Base-by-base conservation (phyloP, 2,888 invertebrate genomes). In the Troides oblongomaculatus region DNA sequence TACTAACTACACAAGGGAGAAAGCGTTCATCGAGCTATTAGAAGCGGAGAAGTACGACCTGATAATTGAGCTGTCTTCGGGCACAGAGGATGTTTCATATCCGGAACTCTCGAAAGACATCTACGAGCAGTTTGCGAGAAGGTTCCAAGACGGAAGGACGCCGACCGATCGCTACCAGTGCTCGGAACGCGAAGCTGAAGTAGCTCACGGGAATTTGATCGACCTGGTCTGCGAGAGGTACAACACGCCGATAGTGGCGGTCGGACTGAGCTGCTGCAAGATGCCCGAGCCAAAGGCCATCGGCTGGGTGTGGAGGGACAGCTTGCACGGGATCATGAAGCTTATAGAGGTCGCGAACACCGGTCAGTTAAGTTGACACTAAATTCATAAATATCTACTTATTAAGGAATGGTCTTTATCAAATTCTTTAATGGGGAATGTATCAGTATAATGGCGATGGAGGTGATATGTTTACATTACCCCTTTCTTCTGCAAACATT, bases 241-340 rank as follows among this genome's bases (percentile, higher is more conserved):
- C 76, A 92, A 94, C 66, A 92, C 94, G 1, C 95, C 96, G 0
- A 90, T 96, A 81, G 90, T 96, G 64, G 95, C 96, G 0, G 93
- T 95, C 5, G 96, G 96, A 23, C 84, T 98, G 39, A 95, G 95
- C 68, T 98, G 98, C 79, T 98, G 98, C 81, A 96, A 96, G 76
- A 97, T 96, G 94, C 97, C 98, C 0, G 79, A 84, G 0, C 92
- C 94, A n/a, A 85, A 81, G 0, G 93, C 94, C 62, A 93, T 97
- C n/a, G 95, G 94, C 0, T 92, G 92, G 73, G 93, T 96, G 12
- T 97, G 97, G 97, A 93, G 95, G 74, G 94, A 95, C 71, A 95
- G 95, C 78, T 79, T 96, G 65, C 89, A 88, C 23, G 94, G 95
- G 5, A 89, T 95, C 6, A 94, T 95, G 92, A 93, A 93, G 76